Conservation (phyloP, 1,140 invertebrate species). For the Adelges cooleyi region DNA sequence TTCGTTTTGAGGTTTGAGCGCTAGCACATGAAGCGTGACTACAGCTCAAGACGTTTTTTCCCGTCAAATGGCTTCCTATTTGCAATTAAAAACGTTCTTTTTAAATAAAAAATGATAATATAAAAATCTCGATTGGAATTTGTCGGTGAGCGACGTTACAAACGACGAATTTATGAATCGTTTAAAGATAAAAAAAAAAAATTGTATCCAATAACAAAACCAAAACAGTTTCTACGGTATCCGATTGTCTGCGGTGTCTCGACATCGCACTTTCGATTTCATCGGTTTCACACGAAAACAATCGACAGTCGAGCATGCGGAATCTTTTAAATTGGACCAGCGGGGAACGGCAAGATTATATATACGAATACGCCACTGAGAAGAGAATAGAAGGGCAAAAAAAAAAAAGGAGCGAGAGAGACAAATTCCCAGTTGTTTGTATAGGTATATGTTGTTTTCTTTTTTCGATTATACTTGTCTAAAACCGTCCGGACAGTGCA, state of each 20-base stretch:
- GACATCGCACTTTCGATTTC: slow-evolving; percentile 12
- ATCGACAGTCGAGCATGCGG: not conserved
- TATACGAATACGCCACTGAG: too few relatives aligned
- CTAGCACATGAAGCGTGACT: too few relatives aligned
- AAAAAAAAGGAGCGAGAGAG: not conserved
- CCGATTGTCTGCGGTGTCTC: not conserved
- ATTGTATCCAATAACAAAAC: not conserved
- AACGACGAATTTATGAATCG: not conserved
- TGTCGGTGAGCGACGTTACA: not conserved
- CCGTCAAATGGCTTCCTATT: too few relatives aligned
- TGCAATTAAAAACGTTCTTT: not conserved
- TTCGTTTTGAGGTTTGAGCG: too few relatives aligned
- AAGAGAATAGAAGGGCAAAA: too few relatives aligned
- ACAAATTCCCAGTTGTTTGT: not conserved
- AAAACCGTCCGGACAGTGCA: not conserved
- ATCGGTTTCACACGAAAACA: slow-evolving; percentile 18
- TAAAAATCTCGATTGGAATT: not conserved
- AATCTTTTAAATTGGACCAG: too few relatives aligned
- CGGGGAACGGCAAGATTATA: too few relatives aligned
- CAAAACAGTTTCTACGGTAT: not conserved
- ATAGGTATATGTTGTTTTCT: not conserved
- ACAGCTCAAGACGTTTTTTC: too few relatives aligned
- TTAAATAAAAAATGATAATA: not conserved
- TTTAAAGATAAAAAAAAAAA: not conserved
- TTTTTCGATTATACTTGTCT: not conserved